These are phyloP conservation scores for Passerculus sandwichensis DNA, from an alignment of 2,797 vertebrate species.

Conservation along the genomic window DNA sequence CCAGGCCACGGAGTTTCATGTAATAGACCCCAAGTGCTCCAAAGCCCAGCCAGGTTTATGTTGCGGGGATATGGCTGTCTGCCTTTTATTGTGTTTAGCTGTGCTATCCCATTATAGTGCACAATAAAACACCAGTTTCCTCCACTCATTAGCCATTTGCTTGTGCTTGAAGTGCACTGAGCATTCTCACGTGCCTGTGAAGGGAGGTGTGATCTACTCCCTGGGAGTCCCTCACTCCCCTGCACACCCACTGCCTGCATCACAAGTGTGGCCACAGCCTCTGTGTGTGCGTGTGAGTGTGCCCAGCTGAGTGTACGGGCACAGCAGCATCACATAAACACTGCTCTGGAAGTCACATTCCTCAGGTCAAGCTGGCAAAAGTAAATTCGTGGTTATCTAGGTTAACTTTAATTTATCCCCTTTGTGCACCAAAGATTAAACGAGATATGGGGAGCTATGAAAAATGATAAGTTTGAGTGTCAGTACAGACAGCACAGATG, in stretches of 20 bases:
- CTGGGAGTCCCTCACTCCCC: neutral
- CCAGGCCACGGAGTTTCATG: neutral
- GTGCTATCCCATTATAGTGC: neutral
- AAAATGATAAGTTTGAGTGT: neutral
- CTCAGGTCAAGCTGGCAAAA: neutral
- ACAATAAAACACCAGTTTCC: slow-evolving; percentile 44
- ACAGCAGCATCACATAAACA: neutral
- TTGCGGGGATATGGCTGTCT: neutral
- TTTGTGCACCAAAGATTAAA: neutral
- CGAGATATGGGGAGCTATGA: neutral
- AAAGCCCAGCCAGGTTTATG: slow-evolving; percentile 39
- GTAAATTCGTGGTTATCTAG: neutral
- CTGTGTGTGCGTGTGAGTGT: neutral
- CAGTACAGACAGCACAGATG: neutral
- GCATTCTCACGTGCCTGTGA: neutral
- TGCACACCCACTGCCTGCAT: neutral
- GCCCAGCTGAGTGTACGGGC: neutral
- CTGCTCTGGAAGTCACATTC: neutral
- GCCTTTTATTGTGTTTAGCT: slow-evolving; percentile 50
- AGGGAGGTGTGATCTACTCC: neutral
- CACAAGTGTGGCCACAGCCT: neutral
- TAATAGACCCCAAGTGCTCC: slow-evolving; percentile 44
- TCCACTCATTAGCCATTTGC: slow-evolving; percentile 45
- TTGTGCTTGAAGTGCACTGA: neutral
- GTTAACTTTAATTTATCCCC: neutral